Conservation (phyloP, 2,797 vertebrate genomes). For the Neostethus bicornis region DNA sequence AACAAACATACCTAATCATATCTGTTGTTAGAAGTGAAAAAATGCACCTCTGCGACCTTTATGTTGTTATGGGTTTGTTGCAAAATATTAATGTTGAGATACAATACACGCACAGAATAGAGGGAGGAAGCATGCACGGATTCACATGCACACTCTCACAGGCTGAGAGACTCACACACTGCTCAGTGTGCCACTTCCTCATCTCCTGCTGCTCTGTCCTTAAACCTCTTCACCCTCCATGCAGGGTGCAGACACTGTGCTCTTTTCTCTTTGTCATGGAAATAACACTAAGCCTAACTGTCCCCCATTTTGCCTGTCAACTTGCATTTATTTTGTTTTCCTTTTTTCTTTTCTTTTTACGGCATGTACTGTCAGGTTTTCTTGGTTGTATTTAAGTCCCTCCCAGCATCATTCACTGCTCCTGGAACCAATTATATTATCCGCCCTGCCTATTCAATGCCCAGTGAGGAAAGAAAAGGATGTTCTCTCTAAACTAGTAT, state of each 20-base stretch:
- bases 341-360: slow-evolving; percentile 70
- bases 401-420: slow-evolving; percentile 67
- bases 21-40: slow-evolving; percentile 54
- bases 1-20: slow-evolving; percentile 72
- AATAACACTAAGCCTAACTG: slow-evolving; percentile 84
- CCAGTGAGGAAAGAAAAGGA: slow-evolving; percentile 53
- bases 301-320: slow-evolving; percentile 84
- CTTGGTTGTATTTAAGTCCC: slow-evolving; percentile 66
- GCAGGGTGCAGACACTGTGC: slow-evolving; percentile 74
- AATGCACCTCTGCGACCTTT: slow-evolving; percentile 45
- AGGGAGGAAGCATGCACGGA: slow-evolving; percentile 24
- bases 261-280: slow-evolving; percentile 83
- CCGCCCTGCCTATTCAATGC: slow-evolving; percentile 63
- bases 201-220: slow-evolving; percentile 79
- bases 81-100: slow-evolving; percentile 66
- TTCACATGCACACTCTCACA: slow-evolving; percentile 37
- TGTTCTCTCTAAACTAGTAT: slow-evolving; percentile 51
- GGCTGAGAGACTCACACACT: slow-evolving; percentile 51
- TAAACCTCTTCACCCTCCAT: slow-evolving; percentile 78
- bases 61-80: slow-evolving; percentile 54
- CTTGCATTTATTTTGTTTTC: slow-evolving; percentile 81
- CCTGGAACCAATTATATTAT: slow-evolving; percentile 81
- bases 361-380: slow-evolving; percentile 74
- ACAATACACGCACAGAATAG: slow-evolving; percentile 46
- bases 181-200: slow-evolving; percentile 79